Evolutionary conservation across 2,888 invertebrate genomes (phyloP).

Genomic region (Hyposoter didymator): DNA sequence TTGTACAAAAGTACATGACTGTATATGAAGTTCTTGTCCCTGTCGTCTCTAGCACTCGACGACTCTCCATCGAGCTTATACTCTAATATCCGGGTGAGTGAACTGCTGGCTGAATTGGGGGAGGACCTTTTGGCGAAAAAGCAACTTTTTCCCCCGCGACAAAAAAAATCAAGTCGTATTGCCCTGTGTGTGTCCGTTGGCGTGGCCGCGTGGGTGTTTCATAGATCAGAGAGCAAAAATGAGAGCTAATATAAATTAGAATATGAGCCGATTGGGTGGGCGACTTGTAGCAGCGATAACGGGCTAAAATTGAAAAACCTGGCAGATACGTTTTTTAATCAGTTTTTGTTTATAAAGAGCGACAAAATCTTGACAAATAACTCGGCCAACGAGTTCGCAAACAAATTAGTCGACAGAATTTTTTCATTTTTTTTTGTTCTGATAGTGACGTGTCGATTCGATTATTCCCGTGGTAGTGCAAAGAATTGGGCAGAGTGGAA

Average conservation of each 20-base stretch:
- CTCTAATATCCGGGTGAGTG: conserved; percentile 47
- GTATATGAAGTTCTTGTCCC: conserved; percentile 12
- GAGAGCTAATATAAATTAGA: background rate
- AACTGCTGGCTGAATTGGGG: conserved; percentile 4
- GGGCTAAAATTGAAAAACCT: too few species aligned
- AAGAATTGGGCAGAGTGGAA: background rate
- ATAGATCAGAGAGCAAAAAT: background rate
- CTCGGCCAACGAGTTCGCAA: background rate
- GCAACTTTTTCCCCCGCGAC: conserved; percentile 9
- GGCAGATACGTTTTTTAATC: too few species aligned
- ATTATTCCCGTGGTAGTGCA: background rate
- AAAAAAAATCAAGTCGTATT: background rate
- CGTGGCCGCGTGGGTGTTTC: background rate
- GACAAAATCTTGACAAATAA: background rate
- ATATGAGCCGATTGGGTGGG: too few species aligned
- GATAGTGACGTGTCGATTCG: background rate
- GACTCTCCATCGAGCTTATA: conserved; percentile 50
- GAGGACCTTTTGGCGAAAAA: conserved; percentile 10
- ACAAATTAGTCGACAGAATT: background rate
- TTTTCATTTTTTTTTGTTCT: background rate
- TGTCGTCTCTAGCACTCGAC: conserved; percentile 26
- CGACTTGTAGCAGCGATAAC: too few species aligned
- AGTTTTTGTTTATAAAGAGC: background rate
- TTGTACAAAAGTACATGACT: background rate
- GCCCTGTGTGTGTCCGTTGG: background rate